Percentiles rank a stretch among this genome's conserved stretches.
phyloP scores from a whole-genome alignment of 2,888 invertebrate species.

The Megalurothrips usitatus region DNA sequence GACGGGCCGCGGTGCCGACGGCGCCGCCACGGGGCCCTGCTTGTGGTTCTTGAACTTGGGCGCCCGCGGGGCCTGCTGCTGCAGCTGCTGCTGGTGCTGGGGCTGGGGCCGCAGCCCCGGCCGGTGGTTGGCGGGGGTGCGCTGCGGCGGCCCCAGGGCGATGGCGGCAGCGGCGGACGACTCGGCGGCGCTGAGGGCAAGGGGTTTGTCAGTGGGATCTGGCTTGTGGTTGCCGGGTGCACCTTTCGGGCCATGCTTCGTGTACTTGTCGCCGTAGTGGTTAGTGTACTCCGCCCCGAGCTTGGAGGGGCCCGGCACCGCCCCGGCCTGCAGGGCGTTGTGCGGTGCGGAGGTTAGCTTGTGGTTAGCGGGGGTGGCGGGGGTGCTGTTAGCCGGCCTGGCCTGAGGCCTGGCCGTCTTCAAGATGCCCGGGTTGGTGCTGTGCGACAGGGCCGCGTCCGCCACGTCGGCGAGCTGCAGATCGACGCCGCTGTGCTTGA shows the following conservation, averaged over 20 bases:
- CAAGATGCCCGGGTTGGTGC: constrained; percentile 7
- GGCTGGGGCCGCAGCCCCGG: neutral
- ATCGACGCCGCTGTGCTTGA: neutral
- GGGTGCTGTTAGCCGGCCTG: neutral
- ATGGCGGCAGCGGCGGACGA: neutral
- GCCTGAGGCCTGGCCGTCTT: neutral
- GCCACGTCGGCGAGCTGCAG: constrained; percentile 5
- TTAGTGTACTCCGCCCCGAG: neutral
- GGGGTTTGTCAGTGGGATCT: neutral
- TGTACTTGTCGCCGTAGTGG: neutral
- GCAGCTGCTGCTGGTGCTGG: neutral
- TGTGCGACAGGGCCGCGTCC: neutral
- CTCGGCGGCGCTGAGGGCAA: neutral
- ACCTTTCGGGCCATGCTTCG: neutral
- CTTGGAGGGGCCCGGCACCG: neutral
- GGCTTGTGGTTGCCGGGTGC: neutral
- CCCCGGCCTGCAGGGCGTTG: neutral
- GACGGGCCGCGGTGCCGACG: neutral
- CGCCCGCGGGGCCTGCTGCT: neutral
- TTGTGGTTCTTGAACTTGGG: constrained; percentile 24
- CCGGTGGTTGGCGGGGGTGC: constrained; percentile 3
- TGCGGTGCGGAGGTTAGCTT: constrained; percentile 6
- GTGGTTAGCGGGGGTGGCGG: neutral
- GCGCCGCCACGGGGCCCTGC: neutral
- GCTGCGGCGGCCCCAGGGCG: neutral